Evolutionary conservation across 2,888 invertebrate species (phyloP).

Genomic region (Macrosoma leucophasiata): DNA sequence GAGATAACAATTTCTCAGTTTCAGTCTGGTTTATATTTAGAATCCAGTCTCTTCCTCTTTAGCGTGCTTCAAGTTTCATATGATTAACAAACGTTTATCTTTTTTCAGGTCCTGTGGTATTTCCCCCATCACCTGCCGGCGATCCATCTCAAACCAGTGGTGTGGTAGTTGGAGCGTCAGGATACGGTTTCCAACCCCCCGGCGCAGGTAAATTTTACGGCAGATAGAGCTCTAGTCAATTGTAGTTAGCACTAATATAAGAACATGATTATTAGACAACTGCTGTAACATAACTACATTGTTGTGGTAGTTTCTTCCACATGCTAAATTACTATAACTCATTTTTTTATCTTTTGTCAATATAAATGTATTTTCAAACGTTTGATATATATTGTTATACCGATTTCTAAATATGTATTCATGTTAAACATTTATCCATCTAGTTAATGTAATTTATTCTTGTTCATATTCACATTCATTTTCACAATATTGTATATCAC

Average conservation of each 20-base stretch:
- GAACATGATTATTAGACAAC: conserved; percentile 17
- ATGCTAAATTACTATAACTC: too few relatives aligned
- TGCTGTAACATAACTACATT: conserved; percentile 4
- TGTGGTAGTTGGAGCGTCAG: conserved; percentile 88
- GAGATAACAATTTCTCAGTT: too few relatives aligned
- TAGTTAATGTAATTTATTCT: too few relatives aligned
- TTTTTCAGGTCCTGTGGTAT: conserved; percentile 85
- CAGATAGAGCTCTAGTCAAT: conserved; percentile 53
- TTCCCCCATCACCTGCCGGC: conserved; percentile 81
- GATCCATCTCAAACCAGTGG: conserved; percentile 85
- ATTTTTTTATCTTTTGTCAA: too few relatives aligned
- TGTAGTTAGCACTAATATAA: conserved; percentile 55
- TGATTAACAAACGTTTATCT: background rate
- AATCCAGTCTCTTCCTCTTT: conserved; percentile 16
- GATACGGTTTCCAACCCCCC: conserved; percentile 90
- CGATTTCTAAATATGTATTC: too few relatives aligned
- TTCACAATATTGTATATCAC: too few relatives aligned
- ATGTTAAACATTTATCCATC: too few relatives aligned
- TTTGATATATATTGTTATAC: too few relatives aligned
- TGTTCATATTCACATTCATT: too few relatives aligned
- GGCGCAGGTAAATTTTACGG: conserved; percentile 76
- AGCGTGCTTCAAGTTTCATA: conserved; percentile 21
- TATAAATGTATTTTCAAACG: too few relatives aligned
- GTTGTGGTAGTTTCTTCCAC: too few relatives aligned
- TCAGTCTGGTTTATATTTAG: background rate